Base-by-base conservation (phyloP, 1,140 invertebrate genomes). In the Drosophila littoralis region DNA sequence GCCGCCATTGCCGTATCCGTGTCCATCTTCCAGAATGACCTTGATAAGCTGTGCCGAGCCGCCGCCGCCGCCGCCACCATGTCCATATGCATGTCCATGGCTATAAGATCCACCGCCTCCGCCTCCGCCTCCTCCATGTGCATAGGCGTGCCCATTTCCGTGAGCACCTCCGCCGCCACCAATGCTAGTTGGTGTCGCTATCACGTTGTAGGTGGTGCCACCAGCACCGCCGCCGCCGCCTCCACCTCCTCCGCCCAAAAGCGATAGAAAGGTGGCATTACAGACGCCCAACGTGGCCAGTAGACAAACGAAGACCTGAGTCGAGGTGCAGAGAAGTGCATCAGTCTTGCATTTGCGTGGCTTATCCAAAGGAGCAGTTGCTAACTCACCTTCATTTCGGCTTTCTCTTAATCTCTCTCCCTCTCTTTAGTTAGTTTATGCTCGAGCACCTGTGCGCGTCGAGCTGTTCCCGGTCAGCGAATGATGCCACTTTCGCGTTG, bases 251-350 rank as follows among this genome's bases (percentile, higher is more conserved):
- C 88, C 88, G 9, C 89, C 89, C 36, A 91, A 57, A n/a, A 91
- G 63, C 48, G 83, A 90, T 28, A 91, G 73, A 6, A 91, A 79
- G 33, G 89, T 91, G 52, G 76, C 89, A 54, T 91, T 91, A 59
- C 89, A 89, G 38, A 58, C 70, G 52, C 84, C 84, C 6, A 91
- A 38, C 43, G 72, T 75, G 71, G 81, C 84, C 63, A 91, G 58
- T 36, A 91, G 74, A 60, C 89, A 91, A 66, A 91, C 69, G 50
- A 86, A 85, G 70, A 90, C 59, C 89, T 91, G 54, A 33, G 38
- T 15, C 36, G 17, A 63, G 43, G 22, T 57, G 8, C 10, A n/a
- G 42, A 66, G 54, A 68, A 59, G 5, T 74, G 75, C 71, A 32
- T 69, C 50, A 59, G 43, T 35, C 17, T 12, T 6, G 15, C 8